Conservation (phyloP, 1,140 invertebrate species). For the Drosophila baimaii region DNA sequence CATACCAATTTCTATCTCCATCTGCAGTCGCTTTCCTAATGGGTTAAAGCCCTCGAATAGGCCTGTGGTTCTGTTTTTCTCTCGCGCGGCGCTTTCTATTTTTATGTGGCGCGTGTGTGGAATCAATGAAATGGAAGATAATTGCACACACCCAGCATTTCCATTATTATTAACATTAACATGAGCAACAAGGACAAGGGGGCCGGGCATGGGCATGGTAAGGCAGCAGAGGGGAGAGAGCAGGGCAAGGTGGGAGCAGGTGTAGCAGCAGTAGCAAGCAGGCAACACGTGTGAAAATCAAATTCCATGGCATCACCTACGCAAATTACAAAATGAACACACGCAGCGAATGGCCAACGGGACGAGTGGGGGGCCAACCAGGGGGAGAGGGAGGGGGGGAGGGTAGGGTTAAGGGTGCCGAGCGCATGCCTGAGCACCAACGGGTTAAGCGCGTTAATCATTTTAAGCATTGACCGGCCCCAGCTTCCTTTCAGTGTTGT, state of each 20-base stretch:
- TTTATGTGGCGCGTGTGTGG: conserved; percentile 73
- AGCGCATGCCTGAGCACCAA: conserved; percentile 53
- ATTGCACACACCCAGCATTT: conserved; percentile 74
- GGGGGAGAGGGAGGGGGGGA: no score
- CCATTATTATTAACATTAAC: conserved; percentile 78
- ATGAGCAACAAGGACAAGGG: conserved; percentile 65
- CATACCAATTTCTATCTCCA: conserved; percentile 17
- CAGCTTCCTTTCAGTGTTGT: conserved; percentile 21
- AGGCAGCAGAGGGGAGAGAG: conserved; percentile 2
- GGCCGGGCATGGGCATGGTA: neutral
- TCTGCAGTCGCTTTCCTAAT: conserved; percentile 35
- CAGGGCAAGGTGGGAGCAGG: conserved; percentile 20
- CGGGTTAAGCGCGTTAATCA: conserved; percentile 74
- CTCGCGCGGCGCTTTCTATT: conserved; percentile 61
- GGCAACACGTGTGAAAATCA: conserved; percentile 83
- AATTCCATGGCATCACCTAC: conserved; percentile 83
- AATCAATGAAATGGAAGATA: conserved; percentile 78
- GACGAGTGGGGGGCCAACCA: neutral
- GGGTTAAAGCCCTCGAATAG: conserved; percentile 43
- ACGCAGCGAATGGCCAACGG: conserved; percentile 50
- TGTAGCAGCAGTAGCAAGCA: conserved; percentile 34
- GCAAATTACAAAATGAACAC: conserved; percentile 82
- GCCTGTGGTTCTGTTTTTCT: conserved; percentile 48
- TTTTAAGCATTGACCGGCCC: conserved; percentile 64
- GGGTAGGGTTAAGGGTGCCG: conserved; percentile 28